Evolutionary conservation across 2,888 invertebrate species (phyloP), one percentile per base, ranked within the genome.

Genomic region (Eupithecia dodoneata): DNA sequence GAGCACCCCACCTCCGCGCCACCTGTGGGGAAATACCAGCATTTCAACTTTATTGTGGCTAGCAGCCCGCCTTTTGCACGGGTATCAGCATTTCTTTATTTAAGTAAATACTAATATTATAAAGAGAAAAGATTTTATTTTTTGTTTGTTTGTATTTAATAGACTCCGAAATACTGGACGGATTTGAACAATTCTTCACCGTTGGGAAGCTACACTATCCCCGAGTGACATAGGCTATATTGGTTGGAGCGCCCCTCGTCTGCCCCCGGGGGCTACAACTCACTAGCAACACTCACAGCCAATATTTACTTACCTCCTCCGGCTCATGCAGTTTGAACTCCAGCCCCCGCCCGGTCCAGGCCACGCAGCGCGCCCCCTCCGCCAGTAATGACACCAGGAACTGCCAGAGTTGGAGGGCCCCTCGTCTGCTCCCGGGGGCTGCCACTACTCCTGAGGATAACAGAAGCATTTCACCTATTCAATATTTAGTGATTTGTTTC

Each of bases 291-390:
- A 12, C 10, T 47, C n/a, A 7, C 69, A 45, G 42, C 3, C 6
- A 70, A 30, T 49, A 47, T n/a, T 45, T 55, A 94, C 98, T 45
- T 52, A 94, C 98, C 96, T 99, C 99, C 94, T 99, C 99, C 0
- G 99, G 99, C 91, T 99, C 99, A 79, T 99, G 98, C 59, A 99
- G 96, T 90, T 99, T 99, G 91, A 99, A 99, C 92, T 99, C 99
- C 95, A 99, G 97, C 2, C 99, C 99, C 13, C 99, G 95, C 0
- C 99, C 99, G 0, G 99, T 99, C 99, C 99, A 99, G 2, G 98
- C 98, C 79, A 99, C 99, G 89, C 98, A 98, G 75, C 97, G 97
- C 41, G 97, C 96, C 6, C 94, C 94, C 97, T 92, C 98, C 95
- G 85, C 97, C 96, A 96, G 94, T 87, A 87, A 92, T 90, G 80